These are phyloP conservation scores for Gambusia holbrooki DNA, from an alignment of 2,113 vertebrate species.

Conservation along the genomic window DNA sequence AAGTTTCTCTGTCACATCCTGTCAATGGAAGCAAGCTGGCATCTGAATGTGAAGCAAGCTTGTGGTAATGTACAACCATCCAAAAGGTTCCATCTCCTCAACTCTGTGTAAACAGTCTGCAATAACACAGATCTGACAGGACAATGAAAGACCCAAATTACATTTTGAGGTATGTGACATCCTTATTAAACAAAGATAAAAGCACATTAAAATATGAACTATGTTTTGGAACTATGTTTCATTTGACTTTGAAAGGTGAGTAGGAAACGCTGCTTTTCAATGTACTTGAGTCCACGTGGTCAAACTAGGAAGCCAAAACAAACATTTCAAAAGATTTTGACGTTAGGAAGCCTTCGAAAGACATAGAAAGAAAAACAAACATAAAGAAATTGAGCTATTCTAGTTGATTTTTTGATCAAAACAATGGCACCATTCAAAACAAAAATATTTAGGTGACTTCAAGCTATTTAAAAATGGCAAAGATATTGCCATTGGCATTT, in stretches of 20 bases:
- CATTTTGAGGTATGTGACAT: constrained; percentile 54
- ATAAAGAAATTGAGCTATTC: background rate
- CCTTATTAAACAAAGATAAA: constrained; percentile 27
- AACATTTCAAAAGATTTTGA: background rate
- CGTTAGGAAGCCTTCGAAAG: background rate
- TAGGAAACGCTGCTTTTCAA: constrained; percentile 7
- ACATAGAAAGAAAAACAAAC: background rate
- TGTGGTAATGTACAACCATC: constrained; percentile 73
- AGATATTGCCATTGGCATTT: constrained; percentile 18
- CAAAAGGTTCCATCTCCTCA: constrained; percentile 61
- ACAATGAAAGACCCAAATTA: constrained; percentile 58
- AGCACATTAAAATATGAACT: constrained; percentile 27
- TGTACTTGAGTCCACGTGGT: constrained; percentile 21
- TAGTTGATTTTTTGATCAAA: constrained; percentile 1
- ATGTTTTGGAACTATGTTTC: background rate
- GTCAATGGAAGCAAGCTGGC: constrained; percentile 52
- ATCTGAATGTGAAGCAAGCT: constrained; percentile 60
- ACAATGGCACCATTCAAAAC: constrained; percentile 15
- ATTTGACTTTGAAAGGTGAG: constrained; percentile 17
- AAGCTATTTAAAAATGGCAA: constrained; percentile 30
- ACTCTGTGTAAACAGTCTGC: constrained; percentile 52
- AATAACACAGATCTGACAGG: constrained; percentile 60
- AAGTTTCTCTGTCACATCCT: constrained; percentile 43
- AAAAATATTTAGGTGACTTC: constrained; percentile 28
- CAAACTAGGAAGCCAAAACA: constrained; percentile 10